Evolutionary conservation across 2,797 vertebrate genomes (phyloP).

Genomic region (Paratrypauchen microcephalus): DNA sequence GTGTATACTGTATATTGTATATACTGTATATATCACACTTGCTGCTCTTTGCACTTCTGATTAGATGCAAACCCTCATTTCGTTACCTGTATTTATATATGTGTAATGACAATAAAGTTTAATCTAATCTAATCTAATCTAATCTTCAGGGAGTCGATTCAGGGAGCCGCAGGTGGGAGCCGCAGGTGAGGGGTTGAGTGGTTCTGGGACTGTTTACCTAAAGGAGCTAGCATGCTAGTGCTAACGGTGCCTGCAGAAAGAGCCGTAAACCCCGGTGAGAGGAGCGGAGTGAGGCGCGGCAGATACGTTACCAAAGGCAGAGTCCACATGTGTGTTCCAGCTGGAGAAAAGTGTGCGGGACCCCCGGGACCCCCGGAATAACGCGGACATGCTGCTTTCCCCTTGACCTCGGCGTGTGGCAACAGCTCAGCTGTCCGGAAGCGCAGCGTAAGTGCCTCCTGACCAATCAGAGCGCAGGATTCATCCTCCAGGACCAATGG

Average conservation of each 20-base stretch:
- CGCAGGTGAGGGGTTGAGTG: background rate
- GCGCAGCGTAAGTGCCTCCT: slow-evolving; percentile 16
- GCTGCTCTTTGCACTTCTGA: too few species aligned
- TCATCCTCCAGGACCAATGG: slow-evolving; percentile 45
- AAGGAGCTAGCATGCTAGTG: slow-evolving; percentile 56
- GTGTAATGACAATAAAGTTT: too few species aligned
- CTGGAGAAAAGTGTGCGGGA: slow-evolving; percentile 65
- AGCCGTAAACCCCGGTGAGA: background rate
- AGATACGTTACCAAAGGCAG: slow-evolving; percentile 73
- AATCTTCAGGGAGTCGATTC: too few species aligned
- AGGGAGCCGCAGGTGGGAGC: too few species aligned
- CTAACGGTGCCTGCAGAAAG: slow-evolving; percentile 26
- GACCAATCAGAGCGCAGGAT: slow-evolving; percentile 45
- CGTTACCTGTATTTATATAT: too few species aligned
- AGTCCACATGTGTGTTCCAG: slow-evolving; percentile 72
- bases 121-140: too few species aligned
- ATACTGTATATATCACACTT: too few species aligned
- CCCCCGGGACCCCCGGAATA: slow-evolving; percentile 75
- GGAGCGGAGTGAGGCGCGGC: background rate
- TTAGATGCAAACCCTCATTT: too few species aligned
- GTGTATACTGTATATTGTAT: too few species aligned
- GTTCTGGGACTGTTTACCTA: slow-evolving; percentile 22
- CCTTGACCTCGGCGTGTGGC: slow-evolving; percentile 71
- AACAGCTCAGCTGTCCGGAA: slow-evolving; percentile 64
- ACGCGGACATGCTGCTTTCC: slow-evolving; percentile 78